Percentiles rank a stretch among this genome's conserved stretches.
Conservation (phyloP, 2,888 invertebrate genomes). For the Drymonia ruficornis region DNA sequence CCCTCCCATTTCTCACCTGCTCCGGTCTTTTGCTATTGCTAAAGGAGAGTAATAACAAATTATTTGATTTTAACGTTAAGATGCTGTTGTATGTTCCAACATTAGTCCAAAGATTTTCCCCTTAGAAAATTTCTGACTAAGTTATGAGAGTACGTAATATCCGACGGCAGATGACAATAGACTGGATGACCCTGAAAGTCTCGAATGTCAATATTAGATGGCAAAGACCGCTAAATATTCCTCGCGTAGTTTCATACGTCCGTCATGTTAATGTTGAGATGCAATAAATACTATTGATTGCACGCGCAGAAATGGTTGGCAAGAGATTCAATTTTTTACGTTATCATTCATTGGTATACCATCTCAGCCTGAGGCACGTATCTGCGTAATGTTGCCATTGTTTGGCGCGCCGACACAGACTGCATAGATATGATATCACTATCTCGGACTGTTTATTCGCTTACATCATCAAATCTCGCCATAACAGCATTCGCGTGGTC, state of each 20-base stretch:
- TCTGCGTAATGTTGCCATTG: slow-evolving; percentile 25
- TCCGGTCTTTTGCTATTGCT: too few species aligned
- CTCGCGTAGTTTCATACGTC: slow-evolving; percentile 5
- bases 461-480: slow-evolving; percentile 44
- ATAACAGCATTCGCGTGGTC: slow-evolving; percentile 21
- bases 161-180: too few species aligned
- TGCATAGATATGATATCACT: slow-evolving; percentile 44
- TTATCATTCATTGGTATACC: slow-evolving; percentile 22
- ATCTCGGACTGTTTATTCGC: slow-evolving; percentile 42
- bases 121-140: too few species aligned
- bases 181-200: too few species aligned
- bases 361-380: slow-evolving; percentile 27
- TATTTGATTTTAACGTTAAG: too few species aligned
- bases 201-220: too few species aligned
- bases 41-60: too few species aligned
- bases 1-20: too few species aligned
- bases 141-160: too few species aligned
- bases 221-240: slow-evolving; percentile 14
- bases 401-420: slow-evolving; percentile 23
- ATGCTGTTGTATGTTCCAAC: too few species aligned
- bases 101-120: too few species aligned
- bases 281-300: slow-evolving; percentile 8
- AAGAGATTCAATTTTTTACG: slow-evolving; percentile 17
- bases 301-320: slow-evolving; percentile 11
- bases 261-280: not conserved